Percentiles rank a stretch among this genome's conserved stretches.
Evolutionary conservation across 2,113 vertebrate genomes (phyloP).

Genomic region (Blennius ocellaris): DNA sequence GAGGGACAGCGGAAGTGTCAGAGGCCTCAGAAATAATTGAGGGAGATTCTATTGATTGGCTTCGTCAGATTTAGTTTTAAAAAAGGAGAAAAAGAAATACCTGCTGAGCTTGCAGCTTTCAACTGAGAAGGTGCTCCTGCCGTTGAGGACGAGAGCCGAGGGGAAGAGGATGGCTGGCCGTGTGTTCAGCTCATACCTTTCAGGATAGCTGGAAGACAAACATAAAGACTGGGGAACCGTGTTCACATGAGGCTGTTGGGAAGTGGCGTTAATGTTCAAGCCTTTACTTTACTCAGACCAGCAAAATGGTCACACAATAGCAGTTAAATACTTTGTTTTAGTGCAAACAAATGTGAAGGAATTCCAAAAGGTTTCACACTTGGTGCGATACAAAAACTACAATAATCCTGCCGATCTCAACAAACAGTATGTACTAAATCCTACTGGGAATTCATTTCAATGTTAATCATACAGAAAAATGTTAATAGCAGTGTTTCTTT

Average conservation of each 20-base stretch:
- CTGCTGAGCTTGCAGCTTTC: slow-evolving; percentile 71
- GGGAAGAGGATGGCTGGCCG: slow-evolving; percentile 61
- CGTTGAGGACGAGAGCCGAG: slow-evolving; percentile 62
- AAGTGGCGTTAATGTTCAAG: neutral
- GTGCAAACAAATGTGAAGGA: no score
- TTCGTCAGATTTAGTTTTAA: slow-evolving; percentile 23
- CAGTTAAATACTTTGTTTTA: no score
- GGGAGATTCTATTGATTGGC: slow-evolving; percentile 1
- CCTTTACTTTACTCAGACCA: neutral
- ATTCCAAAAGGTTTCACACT: no score
- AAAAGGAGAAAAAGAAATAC: slow-evolving; percentile 50
- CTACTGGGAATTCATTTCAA: no score
- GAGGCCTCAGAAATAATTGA: slow-evolving; percentile 1
- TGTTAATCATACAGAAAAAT: no score
- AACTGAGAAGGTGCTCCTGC: slow-evolving; percentile 52
- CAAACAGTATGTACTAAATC: no score
- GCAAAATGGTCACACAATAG: no score
- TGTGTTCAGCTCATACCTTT: slow-evolving; percentile 60
- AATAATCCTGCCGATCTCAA: no score
- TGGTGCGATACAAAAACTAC: no score
- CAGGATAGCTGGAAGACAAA: slow-evolving; percentile 61
- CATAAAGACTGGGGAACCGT: neutral
- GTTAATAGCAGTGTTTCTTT: no score
- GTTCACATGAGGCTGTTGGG: neutral
- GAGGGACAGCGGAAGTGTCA: slow-evolving; percentile 11